Base-by-base conservation (phyloP, 2,888 invertebrate genomes). In the Lymantria monacha region DNA sequence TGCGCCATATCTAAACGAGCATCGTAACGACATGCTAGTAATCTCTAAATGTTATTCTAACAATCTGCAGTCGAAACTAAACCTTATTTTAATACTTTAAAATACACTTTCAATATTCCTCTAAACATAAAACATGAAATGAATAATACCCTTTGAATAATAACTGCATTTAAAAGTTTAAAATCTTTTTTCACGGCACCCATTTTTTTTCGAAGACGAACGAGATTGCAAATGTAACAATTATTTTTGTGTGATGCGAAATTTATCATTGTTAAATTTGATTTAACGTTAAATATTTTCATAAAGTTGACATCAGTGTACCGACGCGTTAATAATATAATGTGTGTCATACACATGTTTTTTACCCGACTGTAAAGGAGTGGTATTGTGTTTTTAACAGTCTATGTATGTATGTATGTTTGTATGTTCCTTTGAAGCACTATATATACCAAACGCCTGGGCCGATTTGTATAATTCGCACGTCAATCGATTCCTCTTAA, bases 21-120 rank as follows among this genome's bases (percentile, higher is more conserved):
- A 90, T 89, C 88, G 81, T 86, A 89, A 88, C 83, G 87, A 87
- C 87, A 84, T 57, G 75, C 75, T 78, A 76, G 87, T 88, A 88
- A 89, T 88, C 89, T 89, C 79, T 74, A 77, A 74, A 73, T 81
- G 79, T 79, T 81, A 75, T 51, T 54, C 55, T 53, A 44, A 53
- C 31, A 61, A 42, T 46, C 44, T 33, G 44, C 70, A 66, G 51
- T 48, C 69, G 14, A 79, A 76, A 79, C 51, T 69, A 61, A 61
- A 70, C 79, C 61, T 82, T 72, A 48, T n/a, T 40, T 48, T 30
- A 55, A 11, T 30, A 3, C 9, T 31, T 51, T 74, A 61, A 58
- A 59, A 50, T 40, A 55, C 51, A 46, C 64, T 72, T 75, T 59
- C 31, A 41, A 50, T 46, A 49, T 3, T 40, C 37, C 14, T 43